Conservation (phyloP, 2,888 invertebrate genomes). For the Apodemia duryi region DNA sequence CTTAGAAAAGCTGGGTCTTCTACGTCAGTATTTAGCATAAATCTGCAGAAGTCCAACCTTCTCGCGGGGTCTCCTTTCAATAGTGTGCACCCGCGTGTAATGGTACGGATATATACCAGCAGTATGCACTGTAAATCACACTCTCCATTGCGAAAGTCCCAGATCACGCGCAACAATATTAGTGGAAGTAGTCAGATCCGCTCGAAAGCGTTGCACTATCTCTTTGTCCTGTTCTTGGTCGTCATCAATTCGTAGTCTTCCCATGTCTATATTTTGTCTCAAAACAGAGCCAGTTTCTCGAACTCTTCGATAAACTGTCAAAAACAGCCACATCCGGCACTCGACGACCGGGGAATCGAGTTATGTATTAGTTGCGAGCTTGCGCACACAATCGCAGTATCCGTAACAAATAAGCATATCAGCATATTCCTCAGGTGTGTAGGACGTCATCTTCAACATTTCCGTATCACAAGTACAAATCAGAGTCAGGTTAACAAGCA, state of each 20-base stretch:
- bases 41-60: too few species aligned
- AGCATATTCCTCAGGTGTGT: slow-evolving; percentile 13
- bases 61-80: too few species aligned
- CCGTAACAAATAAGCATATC: slow-evolving; percentile 17
- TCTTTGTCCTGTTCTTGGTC: slow-evolving; percentile 10
- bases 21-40: too few species aligned
- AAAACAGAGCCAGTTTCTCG: slow-evolving; percentile 18
- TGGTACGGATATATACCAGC: background rate
- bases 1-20: too few species aligned
- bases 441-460: slow-evolving; percentile 15
- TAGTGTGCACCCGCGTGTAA: background rate
- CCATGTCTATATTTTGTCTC: slow-evolving; percentile 13
- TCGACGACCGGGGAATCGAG: slow-evolving; percentile 33
- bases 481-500: slow-evolving; percentile 18
- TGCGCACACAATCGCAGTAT: slow-evolving; percentile 23
- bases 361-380: slow-evolving; percentile 33
- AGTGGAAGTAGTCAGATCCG: slow-evolving; percentile 27
- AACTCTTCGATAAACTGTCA: slow-evolving; percentile 29
- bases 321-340: slow-evolving; percentile 34
- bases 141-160: slow-evolving; percentile 20
- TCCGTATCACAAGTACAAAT: slow-evolving; percentile 16
- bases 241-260: slow-evolving; percentile 12
- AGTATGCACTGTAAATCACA: slow-evolving; percentile 7
- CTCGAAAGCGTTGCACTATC: slow-evolving; percentile 5
- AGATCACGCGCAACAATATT: slow-evolving; percentile 23